A percentile compares a stretch with the other conserved stretches of the same genome.
Evolutionary conservation across 2,888 invertebrate species (phyloP).

Genomic region (Serrognathus titanus): DNA sequence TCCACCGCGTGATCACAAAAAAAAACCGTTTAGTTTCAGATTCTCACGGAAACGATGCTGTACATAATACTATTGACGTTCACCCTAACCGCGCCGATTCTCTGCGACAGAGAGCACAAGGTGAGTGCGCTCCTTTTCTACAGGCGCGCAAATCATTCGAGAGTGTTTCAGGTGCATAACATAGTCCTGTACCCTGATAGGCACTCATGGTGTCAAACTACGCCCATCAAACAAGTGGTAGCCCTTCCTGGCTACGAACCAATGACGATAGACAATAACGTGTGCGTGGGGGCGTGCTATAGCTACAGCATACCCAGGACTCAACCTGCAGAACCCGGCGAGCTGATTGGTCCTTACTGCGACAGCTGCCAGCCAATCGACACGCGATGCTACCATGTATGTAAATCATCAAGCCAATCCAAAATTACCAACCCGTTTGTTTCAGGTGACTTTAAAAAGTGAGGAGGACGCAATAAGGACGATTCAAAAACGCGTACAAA

Average conservation of each 20-base stretch:
- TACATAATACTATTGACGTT: slow-evolving; percentile 22
- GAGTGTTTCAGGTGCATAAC: slow-evolving; percentile 58
- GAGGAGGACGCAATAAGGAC: slow-evolving; percentile 52
- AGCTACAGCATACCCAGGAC: slow-evolving; percentile 68
- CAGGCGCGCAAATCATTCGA: background rate
- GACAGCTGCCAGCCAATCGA: slow-evolving; percentile 66
- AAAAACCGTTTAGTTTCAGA: too few species aligned
- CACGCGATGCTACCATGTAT: slow-evolving; percentile 63
- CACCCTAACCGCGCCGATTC: slow-evolving; percentile 24
- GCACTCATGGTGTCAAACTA: slow-evolving; percentile 68
- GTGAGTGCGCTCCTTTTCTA: slow-evolving; percentile 18
- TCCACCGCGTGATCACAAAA: too few species aligned
- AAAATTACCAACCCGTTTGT: background rate
- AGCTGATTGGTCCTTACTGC: slow-evolving; percentile 62
- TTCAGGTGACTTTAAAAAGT: slow-evolving; percentile 56
- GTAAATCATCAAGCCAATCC: slow-evolving; percentile 21
- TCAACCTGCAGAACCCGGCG: slow-evolving; percentile 64
- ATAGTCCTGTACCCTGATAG: slow-evolving; percentile 67
- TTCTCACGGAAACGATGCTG: background rate
- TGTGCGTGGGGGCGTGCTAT: slow-evolving; percentile 69
- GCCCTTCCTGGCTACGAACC: slow-evolving; percentile 63
- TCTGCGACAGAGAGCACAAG: slow-evolving; percentile 37
- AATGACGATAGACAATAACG: slow-evolving; percentile 65
- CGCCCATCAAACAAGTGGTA: slow-evolving; percentile 65
- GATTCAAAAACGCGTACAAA: slow-evolving; percentile 60